These are phyloP conservation scores for Lates calcarifer DNA, from an alignment of 2,113 vertebrate genomes.

Conservation along the genomic window DNA sequence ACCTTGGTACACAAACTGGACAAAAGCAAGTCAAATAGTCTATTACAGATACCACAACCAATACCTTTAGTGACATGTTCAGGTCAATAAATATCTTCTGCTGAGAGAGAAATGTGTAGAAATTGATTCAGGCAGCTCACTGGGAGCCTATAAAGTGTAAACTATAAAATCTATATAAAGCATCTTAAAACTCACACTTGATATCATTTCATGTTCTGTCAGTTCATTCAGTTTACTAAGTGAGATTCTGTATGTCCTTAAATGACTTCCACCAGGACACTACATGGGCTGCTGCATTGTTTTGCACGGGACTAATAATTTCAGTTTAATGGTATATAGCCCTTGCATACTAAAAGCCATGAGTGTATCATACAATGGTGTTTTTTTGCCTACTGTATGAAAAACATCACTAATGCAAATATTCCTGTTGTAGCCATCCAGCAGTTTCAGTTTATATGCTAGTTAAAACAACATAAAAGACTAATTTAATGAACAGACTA, in stretches of 20 bases:
- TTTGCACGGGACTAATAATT: background rate
- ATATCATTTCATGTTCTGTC: background rate
- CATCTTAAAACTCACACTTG: background rate
- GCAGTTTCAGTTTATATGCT: background rate
- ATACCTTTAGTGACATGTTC: background rate
- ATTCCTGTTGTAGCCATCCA: background rate
- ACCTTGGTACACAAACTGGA: background rate
- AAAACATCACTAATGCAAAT: background rate
- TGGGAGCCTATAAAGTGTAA: background rate
- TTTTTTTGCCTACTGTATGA: background rate
- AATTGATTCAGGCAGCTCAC: background rate
- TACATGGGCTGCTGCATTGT: background rate
- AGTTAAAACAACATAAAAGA: slow-evolving; percentile 4
- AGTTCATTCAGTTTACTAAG: background rate
- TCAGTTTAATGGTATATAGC: background rate
- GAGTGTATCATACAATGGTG: background rate
- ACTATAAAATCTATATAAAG: background rate
- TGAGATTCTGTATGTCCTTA: background rate
- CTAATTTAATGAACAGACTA: background rate
- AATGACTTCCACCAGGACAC: no score
- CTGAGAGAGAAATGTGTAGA: background rate
- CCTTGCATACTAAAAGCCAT: background rate
- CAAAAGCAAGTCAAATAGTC: slow-evolving; percentile 2
- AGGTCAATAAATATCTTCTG: background rate
- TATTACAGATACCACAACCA: background rate